phyloP scores from a whole-genome alignment of 2,797 vertebrate genomes.

The Hafferia zeledoni region DNA sequence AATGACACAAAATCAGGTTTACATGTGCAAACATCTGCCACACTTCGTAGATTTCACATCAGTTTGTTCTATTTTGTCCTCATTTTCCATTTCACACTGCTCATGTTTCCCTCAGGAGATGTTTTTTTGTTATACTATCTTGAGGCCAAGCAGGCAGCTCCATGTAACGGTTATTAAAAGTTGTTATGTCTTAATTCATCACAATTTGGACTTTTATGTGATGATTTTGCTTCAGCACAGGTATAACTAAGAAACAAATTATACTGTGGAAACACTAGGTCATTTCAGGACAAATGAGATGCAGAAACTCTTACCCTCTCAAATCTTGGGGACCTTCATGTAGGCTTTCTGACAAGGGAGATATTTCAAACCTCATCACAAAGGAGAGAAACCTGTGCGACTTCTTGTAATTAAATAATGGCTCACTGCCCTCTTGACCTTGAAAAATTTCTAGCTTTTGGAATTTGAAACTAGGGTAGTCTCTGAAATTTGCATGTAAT shows the following conservation, averaged over 20 bases:
- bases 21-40: not conserved
- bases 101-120: not conserved
- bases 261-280: not conserved
- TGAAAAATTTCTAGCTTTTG: not conserved
- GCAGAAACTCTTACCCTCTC: not conserved
- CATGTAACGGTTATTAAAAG: accelerated
- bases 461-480: not conserved
- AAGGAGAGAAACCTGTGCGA: not conserved
- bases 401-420: not conserved
- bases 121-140: not conserved
- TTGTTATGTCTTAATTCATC: not conserved
- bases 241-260: not conserved
- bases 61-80: not conserved
- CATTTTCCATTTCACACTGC: not conserved
- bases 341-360: not conserved
- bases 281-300: not conserved
- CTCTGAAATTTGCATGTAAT: not conserved
- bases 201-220: not conserved
- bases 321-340: not conserved
- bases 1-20: not conserved
- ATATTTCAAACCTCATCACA: not conserved
- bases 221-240: not conserved
- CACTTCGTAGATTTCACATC: not conserved
- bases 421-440: not conserved
- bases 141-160: not conserved